Base-by-base conservation (phyloP, 30 jellyfish, hydroid and myxozoan genomes). In the Cassiopea andromeda region DNA sequence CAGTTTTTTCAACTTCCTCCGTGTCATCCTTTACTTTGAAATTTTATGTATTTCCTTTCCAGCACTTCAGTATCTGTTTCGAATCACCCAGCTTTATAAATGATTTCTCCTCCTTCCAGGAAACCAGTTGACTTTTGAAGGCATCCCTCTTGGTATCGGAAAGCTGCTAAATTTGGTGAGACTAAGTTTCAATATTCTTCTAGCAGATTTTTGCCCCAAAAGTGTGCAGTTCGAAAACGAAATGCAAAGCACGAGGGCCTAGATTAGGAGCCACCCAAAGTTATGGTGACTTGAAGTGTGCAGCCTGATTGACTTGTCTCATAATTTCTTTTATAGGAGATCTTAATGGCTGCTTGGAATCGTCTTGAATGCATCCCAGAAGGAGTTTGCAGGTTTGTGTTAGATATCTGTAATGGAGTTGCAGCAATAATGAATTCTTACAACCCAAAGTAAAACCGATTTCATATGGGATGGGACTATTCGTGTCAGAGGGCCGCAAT, bases 261-360 rank as follows among this genome's bases (percentile, higher is more conserved):
- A 27, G 38, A 0, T 27, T 27, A 27, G 38, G 0, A 27, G 38
- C 38, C 38, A 27, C 38, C 38, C 0, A 27, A 27, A 27, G 38
- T 27, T 27, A 27, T 27, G 38, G 38, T 27, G 38, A 27, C 38
- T 27, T 27, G 38, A 27, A 27, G 38, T 27, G 38, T 27, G 38
- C 38, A 27, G 38, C 38, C 13, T 18, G 43, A 44, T 69, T 48
- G 1, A 19, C 68, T 60, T 46, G 60, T 50, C 43, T 64, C 6
- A 5, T 9, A 7, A 9, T 64, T 64, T 14, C 73, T 66, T 9
- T 45, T 74, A 14, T 78, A 96, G 99, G 99, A 96, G 50, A 98
- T 96, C 46, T 90, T 96, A 69, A 96, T 96, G 99, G 99, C 99
- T 5, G 99, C 99, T 0, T 96, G 99, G 99, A 96, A 96, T 83